Percentiles rank a stretch among this genome's conserved stretches.
Evolutionary conservation across 1,140 invertebrate genomes (phyloP).

Genomic region (Pseudoatta argentina): DNA sequence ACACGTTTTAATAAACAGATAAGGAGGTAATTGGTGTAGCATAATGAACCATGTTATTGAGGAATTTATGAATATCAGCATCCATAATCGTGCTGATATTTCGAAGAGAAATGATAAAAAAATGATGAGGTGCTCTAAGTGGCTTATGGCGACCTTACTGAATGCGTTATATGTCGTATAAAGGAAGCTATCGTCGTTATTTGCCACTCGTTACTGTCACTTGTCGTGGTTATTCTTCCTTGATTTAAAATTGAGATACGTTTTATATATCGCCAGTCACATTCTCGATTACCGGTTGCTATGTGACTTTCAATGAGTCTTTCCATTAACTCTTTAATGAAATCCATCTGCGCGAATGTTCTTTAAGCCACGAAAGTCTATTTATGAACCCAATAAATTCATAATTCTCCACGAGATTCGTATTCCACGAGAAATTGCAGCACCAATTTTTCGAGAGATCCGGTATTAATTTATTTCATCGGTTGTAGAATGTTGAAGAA

Average conservation of each 20-base stretch:
- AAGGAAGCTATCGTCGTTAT: constrained; percentile 15
- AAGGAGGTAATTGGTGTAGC: constrained; percentile 27
- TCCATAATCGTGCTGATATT: not conserved
- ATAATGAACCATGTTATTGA: constrained; percentile 2
- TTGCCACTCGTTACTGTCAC: constrained; percentile 14
- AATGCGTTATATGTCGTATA: not conserved
- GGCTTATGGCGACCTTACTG: constrained; percentile 29
- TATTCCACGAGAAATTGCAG: not conserved
- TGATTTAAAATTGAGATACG: constrained; percentile 40
- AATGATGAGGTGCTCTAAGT: not conserved
- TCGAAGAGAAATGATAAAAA: constrained; percentile 22
- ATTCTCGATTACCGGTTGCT: not conserved
- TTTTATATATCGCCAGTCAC: not conserved
- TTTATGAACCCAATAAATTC: not conserved
- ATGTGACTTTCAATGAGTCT: constrained; percentile 22
- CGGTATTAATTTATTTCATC: not conserved
- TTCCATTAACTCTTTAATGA: constrained; percentile 29
- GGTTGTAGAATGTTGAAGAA: not conserved
- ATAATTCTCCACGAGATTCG: not conserved
- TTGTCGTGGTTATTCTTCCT: constrained; percentile 9
- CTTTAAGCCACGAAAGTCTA: not conserved
- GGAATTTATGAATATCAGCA: constrained; percentile 25
- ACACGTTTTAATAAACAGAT: constrained; percentile 13
- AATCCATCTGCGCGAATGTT: not conserved
- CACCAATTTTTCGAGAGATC: not conserved